Evolutionary conservation across 2,888 invertebrate species (phyloP), one percentile per base, ranked within the genome.

Genomic region (Sialis fuliginosa): DNA sequence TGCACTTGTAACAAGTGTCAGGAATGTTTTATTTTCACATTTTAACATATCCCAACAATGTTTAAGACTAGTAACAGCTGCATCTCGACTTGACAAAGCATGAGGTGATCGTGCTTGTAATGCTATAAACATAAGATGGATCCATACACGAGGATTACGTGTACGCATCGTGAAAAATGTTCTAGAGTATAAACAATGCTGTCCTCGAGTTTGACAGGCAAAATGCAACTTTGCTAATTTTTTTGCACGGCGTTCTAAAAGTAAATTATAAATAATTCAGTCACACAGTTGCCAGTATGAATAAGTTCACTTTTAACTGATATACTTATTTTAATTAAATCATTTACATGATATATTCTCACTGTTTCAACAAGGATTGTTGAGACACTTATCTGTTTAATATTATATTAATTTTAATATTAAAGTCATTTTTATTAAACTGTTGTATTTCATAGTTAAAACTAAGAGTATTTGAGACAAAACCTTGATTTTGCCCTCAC

Each of bases 41-140:
- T 90, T 90, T 57, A 95, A 74, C 56, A 87, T 88, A 64, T 93
- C 91, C 92, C 93, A 95, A 66, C 91, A 91, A 62, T 88, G 83
- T 65, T 89, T 89, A 50, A 89, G 69, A 60, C 81, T 82, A 57
- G 84, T 82, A 1, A 89, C 86, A 53, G 83, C 81, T 33, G 82
- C 75, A 62, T 88, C 87, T 32, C 88, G 65, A 31, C 84, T 84
- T 57, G 86, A 86, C 30, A 89, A 67, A 13, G 88, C 88, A 50
- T 80, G 78, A 44, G 75, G 71, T 53, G 82, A 81, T 49, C 85
- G 71, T 6, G 87, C 86, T 74, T 91, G 91, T 52, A 92, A 75
- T 51, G 91, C 88, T 45, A 95, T 75, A 66, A 95, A 93, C 91
- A 95, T 93, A 44, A 95, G 74, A 68, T 95, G 93, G 53, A 95